Evolutionary conservation across 2,888 invertebrate species (phyloP).

Genomic region (Acrocera orbiculus): DNA sequence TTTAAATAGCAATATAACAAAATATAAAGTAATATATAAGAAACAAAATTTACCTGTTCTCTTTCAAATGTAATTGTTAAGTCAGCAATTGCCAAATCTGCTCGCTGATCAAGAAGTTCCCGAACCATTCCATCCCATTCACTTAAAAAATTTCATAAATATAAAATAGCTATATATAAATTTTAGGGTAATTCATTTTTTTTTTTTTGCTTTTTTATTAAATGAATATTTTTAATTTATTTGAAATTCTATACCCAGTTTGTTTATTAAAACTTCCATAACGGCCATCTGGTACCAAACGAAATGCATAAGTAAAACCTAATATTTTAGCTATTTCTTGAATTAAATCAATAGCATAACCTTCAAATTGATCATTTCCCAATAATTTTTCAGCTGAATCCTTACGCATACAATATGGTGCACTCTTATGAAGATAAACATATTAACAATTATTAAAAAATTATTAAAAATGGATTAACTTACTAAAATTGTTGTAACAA

Average conservation of each 20-base stretch:
- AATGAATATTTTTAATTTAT: background rate
- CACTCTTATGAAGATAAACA: slow-evolving; percentile 44
- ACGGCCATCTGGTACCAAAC: slow-evolving; percentile 67
- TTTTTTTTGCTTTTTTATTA: too few species aligned
- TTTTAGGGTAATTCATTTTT: too few species aligned
- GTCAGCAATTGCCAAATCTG: slow-evolving; percentile 92
- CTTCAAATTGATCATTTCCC: slow-evolving; percentile 86
- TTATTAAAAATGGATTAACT: slow-evolving; percentile 23
- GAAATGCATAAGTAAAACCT: slow-evolving; percentile 76
- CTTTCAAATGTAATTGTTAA: slow-evolving; percentile 94
- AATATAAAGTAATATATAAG: too few species aligned
- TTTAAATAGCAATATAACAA: too few species aligned
- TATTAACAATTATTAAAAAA: background rate
- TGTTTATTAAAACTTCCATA: slow-evolving; percentile 68
- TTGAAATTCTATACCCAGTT: slow-evolving; percentile 30
- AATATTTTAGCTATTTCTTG: slow-evolving; percentile 75
- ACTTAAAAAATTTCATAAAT: too few species aligned
- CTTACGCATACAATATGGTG: slow-evolving; percentile 91
- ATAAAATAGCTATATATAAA: background rate
- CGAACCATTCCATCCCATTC: slow-evolving; percentile 88
- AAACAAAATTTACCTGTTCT: slow-evolving; percentile 41
- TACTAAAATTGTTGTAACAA: slow-evolving; percentile 83
- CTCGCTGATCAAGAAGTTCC: slow-evolving; percentile 73
- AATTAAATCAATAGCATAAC: slow-evolving; percentile 87
- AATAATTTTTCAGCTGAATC: slow-evolving; percentile 65